phyloP scores from a whole-genome alignment of 2,888 invertebrate species.

The Schizotus pectinicornis region DNA sequence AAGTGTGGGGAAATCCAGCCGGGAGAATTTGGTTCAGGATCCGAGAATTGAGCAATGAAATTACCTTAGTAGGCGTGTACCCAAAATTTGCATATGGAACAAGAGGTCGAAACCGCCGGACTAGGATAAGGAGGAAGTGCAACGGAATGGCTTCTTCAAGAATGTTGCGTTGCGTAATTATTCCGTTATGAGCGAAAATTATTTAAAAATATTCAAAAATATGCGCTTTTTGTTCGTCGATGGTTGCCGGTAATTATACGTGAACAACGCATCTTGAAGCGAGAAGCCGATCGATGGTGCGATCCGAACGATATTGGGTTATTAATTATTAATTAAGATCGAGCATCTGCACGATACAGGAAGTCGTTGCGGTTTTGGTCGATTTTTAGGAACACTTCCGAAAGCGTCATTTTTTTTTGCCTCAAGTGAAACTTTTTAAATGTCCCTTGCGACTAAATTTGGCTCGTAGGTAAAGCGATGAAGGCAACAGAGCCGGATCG shows the following conservation, averaged over 20 bases:
- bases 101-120: too few relatives aligned
- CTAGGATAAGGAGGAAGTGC: too few relatives aligned
- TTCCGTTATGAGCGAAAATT: constrained; percentile 11
- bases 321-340: constrained; percentile 22
- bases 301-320: constrained; percentile 11
- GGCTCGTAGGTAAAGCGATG: background rate
- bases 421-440: background rate
- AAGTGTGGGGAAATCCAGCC: too few relatives aligned
- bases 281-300: constrained; percentile 19
- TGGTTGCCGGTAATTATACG: constrained; percentile 5
- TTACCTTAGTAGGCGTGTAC: too few relatives aligned
- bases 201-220: constrained; percentile 21
- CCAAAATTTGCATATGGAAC: too few relatives aligned
- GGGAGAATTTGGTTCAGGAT: too few relatives aligned
- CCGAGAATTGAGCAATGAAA: too few relatives aligned
- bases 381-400: background rate
- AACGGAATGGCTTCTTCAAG: constrained; percentile 1
- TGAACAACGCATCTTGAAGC: constrained; percentile 6
- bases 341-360: constrained; percentile 23
- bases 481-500: constrained; percentile 7
- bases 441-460: background rate
- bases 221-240: constrained; percentile 14
- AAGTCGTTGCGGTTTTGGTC: constrained; percentile 3
- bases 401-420: background rate
- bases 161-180: constrained; percentile 7